Evolutionary conservation across 1,140 invertebrate species (phyloP), one percentile per base, ranked within the genome.

Genomic region (Papilio machaon): DNA sequence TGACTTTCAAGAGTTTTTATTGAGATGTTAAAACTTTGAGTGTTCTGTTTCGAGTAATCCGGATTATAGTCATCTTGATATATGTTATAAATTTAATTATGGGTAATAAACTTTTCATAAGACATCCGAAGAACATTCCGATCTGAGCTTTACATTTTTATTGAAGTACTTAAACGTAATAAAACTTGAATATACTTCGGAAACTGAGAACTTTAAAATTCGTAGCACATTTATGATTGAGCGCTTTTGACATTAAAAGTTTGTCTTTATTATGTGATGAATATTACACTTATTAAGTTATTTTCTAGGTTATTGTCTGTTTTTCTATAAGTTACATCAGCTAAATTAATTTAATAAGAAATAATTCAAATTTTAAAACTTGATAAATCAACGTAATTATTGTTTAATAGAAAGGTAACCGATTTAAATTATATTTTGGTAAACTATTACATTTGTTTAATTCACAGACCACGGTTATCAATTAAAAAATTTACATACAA

Each of bases 61-160:
- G 23, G 74, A 52, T 52, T 54, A n/a, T 35, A 75, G 46, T 75
- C 47, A 54, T 23, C 23, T 47, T 54, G 74, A 76, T 13, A 76
- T 52, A 76, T 35, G 74, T 52, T 15, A 30, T 76, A 23, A 49
- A 49, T 52, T 23, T 76, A 54, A 76, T 54, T 76, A 54, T 30
- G 30, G 30, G 74, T 76, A 8, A 35, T 76, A 76, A 76, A 49
- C 19, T 30, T 52, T 52, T 19, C 47, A 76, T 76, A 47, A 75
- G 19, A 75, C 43, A 76, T 54, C 43, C 11, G 49, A 76, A 52
- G 74, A 76, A 54, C 49, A 35, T 76, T 35, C 46, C 64, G 64
- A 70, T 70, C 23, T 70, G 10, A 75, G 47, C 23, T 75, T 4
- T 19, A 46, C 73, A 75, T 52, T 75, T 75, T 75, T 75, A 75